A percentile compares a stretch with the other conserved stretches of the same genome.
These are phyloP conservation scores for Myxocyprinus asiaticus DNA, from an alignment of 2,113 vertebrate genomes.

Conservation along the genomic window DNA sequence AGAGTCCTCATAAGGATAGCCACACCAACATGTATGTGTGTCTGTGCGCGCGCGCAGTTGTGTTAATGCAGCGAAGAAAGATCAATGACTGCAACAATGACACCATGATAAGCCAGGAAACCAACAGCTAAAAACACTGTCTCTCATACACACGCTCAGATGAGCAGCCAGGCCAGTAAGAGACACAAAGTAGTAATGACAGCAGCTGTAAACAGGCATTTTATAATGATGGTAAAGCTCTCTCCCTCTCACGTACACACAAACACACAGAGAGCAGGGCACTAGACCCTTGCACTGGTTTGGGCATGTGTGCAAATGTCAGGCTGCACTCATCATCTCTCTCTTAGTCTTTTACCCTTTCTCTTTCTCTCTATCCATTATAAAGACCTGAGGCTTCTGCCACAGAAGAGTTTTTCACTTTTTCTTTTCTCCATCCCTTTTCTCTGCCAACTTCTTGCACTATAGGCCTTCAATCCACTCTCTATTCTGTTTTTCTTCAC, in stretches of 20 bases:
- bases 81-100: constrained; percentile 43
- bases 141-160: constrained; percentile 36
- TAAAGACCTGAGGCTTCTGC: constrained; percentile 26
- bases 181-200: constrained; percentile 44
- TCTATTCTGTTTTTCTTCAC: neutral
- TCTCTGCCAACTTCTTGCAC: constrained; percentile 11
- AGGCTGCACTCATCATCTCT: constrained; percentile 32
- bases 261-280: constrained; percentile 31
- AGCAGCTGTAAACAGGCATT: constrained; percentile 46
- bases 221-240: constrained; percentile 41
- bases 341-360: constrained; percentile 4
- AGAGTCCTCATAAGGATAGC: no score
- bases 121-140: constrained; percentile 19
- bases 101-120: constrained; percentile 30
- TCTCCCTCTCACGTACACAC: neutral
- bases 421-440: neutral
- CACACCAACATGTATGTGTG: no score
- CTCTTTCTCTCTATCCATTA: constrained; percentile 9
- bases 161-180: constrained; percentile 34
- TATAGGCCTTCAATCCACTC: neutral
- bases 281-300: constrained; percentile 32
- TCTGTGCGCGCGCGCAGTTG: neutral
- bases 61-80: constrained; percentile 37
- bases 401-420: constrained; percentile 23
- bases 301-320: constrained; percentile 48